A percentile compares a stretch with the other conserved stretches of the same genome.
Conservation (phyloP, 2,888 invertebrate genomes). For the Noctua janthe region DNA sequence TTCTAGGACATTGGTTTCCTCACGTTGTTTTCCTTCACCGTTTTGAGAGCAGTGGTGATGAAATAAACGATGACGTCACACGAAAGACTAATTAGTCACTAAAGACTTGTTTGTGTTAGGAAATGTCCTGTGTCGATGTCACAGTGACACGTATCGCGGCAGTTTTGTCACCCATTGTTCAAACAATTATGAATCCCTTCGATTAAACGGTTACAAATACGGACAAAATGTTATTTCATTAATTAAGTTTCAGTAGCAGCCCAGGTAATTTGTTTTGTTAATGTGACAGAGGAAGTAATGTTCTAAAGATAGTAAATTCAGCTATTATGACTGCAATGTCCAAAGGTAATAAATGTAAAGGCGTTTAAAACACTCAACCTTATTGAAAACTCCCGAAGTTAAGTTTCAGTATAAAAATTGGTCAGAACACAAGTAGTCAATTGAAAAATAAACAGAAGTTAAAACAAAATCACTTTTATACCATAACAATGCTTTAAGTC, state of each 20-base stretch:
- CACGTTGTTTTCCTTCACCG: neutral
- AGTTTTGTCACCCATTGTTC: neutral
- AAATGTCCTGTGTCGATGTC: neutral
- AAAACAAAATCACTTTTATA: neutral
- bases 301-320: neutral
- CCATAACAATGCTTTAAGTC: neutral
- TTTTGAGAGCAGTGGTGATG: slow-evolving; percentile 5
- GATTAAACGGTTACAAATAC: neutral
- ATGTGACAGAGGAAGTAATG: neutral
- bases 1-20: neutral
- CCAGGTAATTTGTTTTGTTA: neutral
- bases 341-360: neutral
- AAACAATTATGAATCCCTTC: neutral
- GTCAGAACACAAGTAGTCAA: neutral
- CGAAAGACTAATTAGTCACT: slow-evolving; percentile 9
- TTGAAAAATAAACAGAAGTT: neutral
- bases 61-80: neutral
- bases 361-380: neutral
- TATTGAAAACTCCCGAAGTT: neutral
- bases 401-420: neutral
- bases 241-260: neutral
- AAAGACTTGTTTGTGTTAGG: neutral
- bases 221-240: neutral
- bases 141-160: neutral
- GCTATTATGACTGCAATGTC: neutral